Evolutionary conservation across 2,888 invertebrate species (phyloP), one percentile per base, ranked within the genome.

Genomic region (Synergus itoensis): DNA sequence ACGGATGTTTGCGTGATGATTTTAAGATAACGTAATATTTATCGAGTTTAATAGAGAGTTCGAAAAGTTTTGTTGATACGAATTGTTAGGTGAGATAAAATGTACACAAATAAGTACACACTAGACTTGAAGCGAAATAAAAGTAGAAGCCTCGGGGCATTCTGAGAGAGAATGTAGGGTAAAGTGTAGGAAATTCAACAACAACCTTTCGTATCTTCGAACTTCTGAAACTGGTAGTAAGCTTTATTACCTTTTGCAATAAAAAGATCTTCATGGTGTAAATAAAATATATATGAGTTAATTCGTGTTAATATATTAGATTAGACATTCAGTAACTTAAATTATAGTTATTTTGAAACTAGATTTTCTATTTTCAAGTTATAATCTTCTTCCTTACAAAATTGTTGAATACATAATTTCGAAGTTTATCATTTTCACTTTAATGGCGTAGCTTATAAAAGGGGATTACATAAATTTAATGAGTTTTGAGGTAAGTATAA

Each of bases 101-200:
- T 12, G 21, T 45, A 21, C 4, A 21, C 4, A 45, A 67, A 28
- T 28, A 45, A 12, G 14, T 62, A 21, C 21, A 62, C 7, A 28
- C 8, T 48, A 21, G 28, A 73, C 4, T 53, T n/a, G 73, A 53
- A 28, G 53, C 7, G 53, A 57, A 36, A 73, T 53, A 73, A 53
- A 53, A 36, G 48, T 73, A 36, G 11, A 73, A 53, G 53, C 73
- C 36, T 36, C 53, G n/a, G 12, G 73, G 53, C 11, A 73, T 73
- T 16, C 36, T 57, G 36, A 36, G n/a, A n/a, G 12, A 57, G 18
- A 73, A 73, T 73, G 28, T 69, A 40, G 28, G 36, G 1, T 48
- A 69, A 28, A n/a, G 36, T 57, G 18, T 73, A 1, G n/a, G 40
- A 16, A 73, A 53, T 53, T 2, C 53, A 73, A 53, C 53, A 36